A percentile compares a stretch with the other conserved stretches of the same genome.
Evolutionary conservation across 2,888 invertebrate species (phyloP).

Genomic region (Epinotia demarniana): DNA sequence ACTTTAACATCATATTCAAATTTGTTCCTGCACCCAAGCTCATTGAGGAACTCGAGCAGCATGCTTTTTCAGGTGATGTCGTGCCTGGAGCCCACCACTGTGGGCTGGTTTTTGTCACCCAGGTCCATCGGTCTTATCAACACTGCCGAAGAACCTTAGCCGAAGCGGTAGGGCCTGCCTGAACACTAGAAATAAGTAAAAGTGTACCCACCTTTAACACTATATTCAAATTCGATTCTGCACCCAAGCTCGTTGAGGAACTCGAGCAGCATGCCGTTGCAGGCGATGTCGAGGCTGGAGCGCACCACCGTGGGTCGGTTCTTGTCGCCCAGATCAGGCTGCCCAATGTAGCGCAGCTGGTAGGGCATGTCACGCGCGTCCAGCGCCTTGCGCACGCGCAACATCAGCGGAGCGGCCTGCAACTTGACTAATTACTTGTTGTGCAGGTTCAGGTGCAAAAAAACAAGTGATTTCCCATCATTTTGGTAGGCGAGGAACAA

Average conservation of each 20-base stretch:
- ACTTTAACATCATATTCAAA: slow-evolving; percentile 97
- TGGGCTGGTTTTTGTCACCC: slow-evolving; percentile 94
- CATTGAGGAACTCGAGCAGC: slow-evolving; percentile 95
- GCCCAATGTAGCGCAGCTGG: slow-evolving; percentile 96
- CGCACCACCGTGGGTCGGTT: slow-evolving; percentile 95
- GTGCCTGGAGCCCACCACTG: slow-evolving; percentile 95
- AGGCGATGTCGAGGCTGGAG: slow-evolving; percentile 96
- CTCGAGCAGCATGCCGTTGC: slow-evolving; percentile 94
- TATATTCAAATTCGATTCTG: slow-evolving; percentile 96
- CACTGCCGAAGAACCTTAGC: no score
- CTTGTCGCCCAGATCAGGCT: slow-evolving; percentile 95
- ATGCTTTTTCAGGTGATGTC: slow-evolving; percentile 96
- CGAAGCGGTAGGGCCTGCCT: no score
- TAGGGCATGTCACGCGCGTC: slow-evolving; percentile 93
- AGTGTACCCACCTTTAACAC: slow-evolving; percentile 88
- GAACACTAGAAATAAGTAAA: not conserved
- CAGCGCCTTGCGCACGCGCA: slow-evolving; percentile 93
- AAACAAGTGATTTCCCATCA: not conserved
- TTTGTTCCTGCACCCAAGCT: slow-evolving; percentile 95
- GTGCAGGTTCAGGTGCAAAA: not conserved
- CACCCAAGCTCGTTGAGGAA: slow-evolving; percentile 97
- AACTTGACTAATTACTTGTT: slow-evolving; percentile 47
- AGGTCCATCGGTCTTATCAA: slow-evolving; percentile 81
- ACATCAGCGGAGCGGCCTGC: slow-evolving; percentile 86
- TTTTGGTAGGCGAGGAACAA: no score